Evolutionary conservation across 1,140 invertebrate genomes (phyloP).

Genomic region (Zaprionus gabonicus): DNA sequence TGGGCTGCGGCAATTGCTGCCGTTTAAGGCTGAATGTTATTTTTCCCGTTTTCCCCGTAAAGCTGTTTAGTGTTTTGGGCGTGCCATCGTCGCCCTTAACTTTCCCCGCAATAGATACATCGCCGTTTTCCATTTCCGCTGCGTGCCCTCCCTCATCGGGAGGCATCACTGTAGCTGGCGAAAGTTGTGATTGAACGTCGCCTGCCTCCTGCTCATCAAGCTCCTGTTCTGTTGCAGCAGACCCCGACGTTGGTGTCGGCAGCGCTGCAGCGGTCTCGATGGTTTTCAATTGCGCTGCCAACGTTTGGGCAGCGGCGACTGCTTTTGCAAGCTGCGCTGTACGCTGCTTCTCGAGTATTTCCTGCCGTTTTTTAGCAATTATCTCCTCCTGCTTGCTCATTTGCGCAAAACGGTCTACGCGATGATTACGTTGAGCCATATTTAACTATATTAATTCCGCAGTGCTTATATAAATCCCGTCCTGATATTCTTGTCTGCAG

Average conservation of each 20-base stretch:
- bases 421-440: constrained; percentile 78
- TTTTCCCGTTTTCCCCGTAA: constrained; percentile 78
- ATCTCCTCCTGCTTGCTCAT: constrained; percentile 90
- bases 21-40: constrained; percentile 73
- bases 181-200: constrained; percentile 5
- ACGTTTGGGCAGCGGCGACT: constrained; percentile 73
- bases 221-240: constrained; percentile 8
- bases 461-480: constrained; percentile 44
- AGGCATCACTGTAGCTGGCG: background rate
- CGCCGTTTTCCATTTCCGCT: constrained; percentile 23
- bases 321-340: constrained; percentile 86
- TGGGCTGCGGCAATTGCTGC: constrained; percentile 63
- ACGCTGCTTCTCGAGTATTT: constrained; percentile 89
- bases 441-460: constrained; percentile 21
- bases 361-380: constrained; percentile 90
- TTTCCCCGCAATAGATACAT: constrained; percentile 27
- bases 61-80: constrained; percentile 64
- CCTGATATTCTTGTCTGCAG: constrained; percentile 19
- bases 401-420: constrained; percentile 79
- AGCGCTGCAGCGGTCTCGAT: constrained; percentile 39
- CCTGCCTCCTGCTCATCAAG: constrained; percentile 52
- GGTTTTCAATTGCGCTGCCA: constrained; percentile 70
- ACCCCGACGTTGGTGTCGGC: background rate
- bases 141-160: constrained; percentile 38
- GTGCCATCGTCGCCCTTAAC: constrained; percentile 45